These are phyloP conservation scores for Macrophya annulata DNA, from an alignment of 2,888 invertebrate species.

Conservation along the genomic window DNA sequence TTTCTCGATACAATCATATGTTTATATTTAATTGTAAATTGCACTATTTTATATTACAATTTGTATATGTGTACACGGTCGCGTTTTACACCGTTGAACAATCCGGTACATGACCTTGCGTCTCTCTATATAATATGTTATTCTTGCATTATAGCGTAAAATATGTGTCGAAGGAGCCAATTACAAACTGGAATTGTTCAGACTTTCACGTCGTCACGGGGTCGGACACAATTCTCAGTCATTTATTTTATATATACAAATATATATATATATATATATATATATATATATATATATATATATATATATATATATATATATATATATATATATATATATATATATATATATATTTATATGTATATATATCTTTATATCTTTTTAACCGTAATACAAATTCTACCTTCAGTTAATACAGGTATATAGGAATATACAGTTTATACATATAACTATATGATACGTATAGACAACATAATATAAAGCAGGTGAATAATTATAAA, in stretches of 20 bases:
- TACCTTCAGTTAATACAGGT: slow-evolving; percentile 58
- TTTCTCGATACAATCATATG: not conserved
- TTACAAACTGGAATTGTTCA: slow-evolving; percentile 45
- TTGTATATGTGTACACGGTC: not conserved
- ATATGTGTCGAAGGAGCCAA: slow-evolving; percentile 45
- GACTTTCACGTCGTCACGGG: slow-evolving; percentile 52
- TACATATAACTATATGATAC: not conserved
- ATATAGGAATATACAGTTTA: not conserved
- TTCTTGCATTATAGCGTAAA: slow-evolving; percentile 38
- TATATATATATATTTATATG: not conserved
- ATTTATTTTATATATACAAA: not conserved
- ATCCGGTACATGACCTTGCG: slow-evolving; percentile 39
- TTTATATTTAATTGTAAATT: not conserved
- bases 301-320: too few relatives aligned
- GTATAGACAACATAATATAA: not conserved
- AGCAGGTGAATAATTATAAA: slow-evolving; percentile 54
- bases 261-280: not conserved
- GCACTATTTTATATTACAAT: not conserved
- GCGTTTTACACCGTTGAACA: not conserved
- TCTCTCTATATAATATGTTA: not conserved
- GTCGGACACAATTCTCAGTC: slow-evolving; percentile 40
- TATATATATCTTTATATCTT: not conserved
- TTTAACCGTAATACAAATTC: slow-evolving; percentile 58
- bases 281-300: not conserved
- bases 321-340: not conserved